These are phyloP conservation scores for Mormyrus hasselquistii DNA, from an alignment of 2,797 vertebrate genomes.

Conservation along the genomic window DNA sequence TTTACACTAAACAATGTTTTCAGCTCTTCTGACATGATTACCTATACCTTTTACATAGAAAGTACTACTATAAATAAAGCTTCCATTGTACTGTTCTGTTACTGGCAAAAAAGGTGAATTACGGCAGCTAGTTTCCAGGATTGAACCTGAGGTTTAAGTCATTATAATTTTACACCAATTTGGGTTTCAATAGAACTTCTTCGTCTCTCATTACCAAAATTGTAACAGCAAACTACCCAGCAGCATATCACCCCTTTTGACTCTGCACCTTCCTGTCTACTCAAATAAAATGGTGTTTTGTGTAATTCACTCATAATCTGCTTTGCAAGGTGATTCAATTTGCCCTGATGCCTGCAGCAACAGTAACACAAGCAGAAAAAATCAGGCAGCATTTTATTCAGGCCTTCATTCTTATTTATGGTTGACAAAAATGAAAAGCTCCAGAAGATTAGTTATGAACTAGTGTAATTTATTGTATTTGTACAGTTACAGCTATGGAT, in stretches of 20 bases:
- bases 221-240: background rate
- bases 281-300: constrained; percentile 6
- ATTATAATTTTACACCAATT: constrained; percentile 2
- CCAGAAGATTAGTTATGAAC: background rate
- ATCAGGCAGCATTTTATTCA: background rate
- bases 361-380: background rate
- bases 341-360: background rate
- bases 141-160: background rate
- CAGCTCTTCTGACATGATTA: background rate
- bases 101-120: background rate
- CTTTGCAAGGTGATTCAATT: background rate
- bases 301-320: background rate
- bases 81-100: background rate
- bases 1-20: background rate
- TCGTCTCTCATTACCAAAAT: background rate
- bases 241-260: background rate
- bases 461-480: background rate
- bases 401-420: background rate
- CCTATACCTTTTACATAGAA: background rate
- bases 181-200: constrained; percentile 1
- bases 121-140: background rate
- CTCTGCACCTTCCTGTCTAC: background rate
- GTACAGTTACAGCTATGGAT: background rate
- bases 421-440: background rate
- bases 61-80: background rate